phyloP scores from a whole-genome alignment of 1,140 invertebrate species.

The Drosophila busckii region DNA sequence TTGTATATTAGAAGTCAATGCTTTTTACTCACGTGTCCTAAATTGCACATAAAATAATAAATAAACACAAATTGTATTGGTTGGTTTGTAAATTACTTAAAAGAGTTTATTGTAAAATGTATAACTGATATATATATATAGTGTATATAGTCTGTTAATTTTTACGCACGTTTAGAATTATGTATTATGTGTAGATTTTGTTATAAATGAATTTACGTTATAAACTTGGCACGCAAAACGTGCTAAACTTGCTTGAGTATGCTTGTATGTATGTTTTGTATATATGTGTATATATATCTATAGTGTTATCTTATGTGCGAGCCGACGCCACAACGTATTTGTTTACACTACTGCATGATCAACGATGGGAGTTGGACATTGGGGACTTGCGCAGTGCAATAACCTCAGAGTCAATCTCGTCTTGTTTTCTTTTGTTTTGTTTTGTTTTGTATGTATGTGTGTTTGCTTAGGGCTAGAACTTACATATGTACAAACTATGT shows the following conservation, averaged over 20 bases:
- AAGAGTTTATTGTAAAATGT: constrained; percentile 48
- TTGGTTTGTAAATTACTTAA: constrained; percentile 42
- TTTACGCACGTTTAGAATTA: constrained; percentile 35
- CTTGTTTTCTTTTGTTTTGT: constrained; percentile 6
- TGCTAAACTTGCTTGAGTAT: constrained; percentile 46
- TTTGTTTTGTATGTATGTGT: constrained; percentile 7
- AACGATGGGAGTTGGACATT: constrained; percentile 10
- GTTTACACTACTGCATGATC: constrained; percentile 28
- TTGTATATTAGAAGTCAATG: constrained; percentile 36
- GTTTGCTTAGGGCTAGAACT: constrained; percentile 42
- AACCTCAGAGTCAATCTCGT: constrained; percentile 13
- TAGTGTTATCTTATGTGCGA: constrained; percentile 22
- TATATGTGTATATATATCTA: constrained; percentile 19
- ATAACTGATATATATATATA: constrained; percentile 42
- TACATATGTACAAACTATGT: constrained; percentile 57
- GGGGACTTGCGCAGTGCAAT: constrained; percentile 31
- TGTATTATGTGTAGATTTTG: constrained; percentile 41
- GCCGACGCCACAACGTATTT: constrained; percentile 28
- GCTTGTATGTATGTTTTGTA: constrained; percentile 20
- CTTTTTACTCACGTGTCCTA: too few species aligned
- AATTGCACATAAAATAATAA: not conserved
- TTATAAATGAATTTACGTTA: constrained; percentile 38
- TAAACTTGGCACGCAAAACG: constrained; percentile 39
- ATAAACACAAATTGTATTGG: constrained; percentile 1
- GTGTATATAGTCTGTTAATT: constrained; percentile 13